Evolutionary conservation across 2,888 invertebrate species (phyloP).

Genomic region (Philhelius pedissequus): DNA sequence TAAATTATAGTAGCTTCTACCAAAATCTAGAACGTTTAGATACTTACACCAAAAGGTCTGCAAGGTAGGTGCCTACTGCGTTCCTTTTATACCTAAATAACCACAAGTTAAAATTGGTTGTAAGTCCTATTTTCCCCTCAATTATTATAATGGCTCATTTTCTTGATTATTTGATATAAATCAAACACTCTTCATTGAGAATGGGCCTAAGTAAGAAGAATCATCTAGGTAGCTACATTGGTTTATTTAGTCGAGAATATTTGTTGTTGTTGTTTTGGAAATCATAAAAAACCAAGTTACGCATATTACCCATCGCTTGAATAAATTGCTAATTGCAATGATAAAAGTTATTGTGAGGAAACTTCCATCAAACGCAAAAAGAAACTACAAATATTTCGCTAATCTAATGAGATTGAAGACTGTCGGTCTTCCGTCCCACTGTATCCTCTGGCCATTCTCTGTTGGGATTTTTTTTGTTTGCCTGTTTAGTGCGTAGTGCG

Average conservation of each 20-base stretch:
- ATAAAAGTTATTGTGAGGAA: conserved; percentile 26
- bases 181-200: not conserved
- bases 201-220: too few relatives aligned
- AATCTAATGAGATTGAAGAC: conserved; percentile 61
- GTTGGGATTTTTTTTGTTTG: not conserved
- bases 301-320: conserved; percentile 1
- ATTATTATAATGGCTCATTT: conserved; percentile 11
- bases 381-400: conserved; percentile 36
- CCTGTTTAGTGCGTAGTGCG: not conserved
- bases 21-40: not conserved
- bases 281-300: not conserved
- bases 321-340: conserved; percentile 54
- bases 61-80: not conserved
- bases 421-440: not conserved
- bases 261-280: not conserved
- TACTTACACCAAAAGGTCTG: not conserved
- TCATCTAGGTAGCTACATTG: too few relatives aligned
- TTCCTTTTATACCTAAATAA: not conserved
- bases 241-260: not conserved
- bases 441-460: not conserved
- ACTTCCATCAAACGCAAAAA: conserved; percentile 10
- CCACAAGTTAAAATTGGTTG: not conserved
- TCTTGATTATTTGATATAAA: conserved; percentile 17
- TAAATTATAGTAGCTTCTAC: not conserved
- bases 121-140: not conserved